Base-by-base conservation (phyloP, 2,113 vertebrate species). In the Cryptotis parvus region DNA sequence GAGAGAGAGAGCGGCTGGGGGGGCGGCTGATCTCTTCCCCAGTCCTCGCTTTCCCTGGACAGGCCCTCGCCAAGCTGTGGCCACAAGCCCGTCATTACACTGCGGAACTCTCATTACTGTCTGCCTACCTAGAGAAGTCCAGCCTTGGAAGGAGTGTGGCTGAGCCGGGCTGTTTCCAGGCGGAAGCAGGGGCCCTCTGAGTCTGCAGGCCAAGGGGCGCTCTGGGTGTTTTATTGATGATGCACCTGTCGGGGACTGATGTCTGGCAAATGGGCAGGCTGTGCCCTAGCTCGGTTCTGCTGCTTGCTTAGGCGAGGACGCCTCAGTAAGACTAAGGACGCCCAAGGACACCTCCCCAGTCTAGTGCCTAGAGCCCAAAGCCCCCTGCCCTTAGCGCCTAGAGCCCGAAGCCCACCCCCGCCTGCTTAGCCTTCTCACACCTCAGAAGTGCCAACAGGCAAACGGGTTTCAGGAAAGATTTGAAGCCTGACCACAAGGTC, bases 131-230 rank as follows among this genome's bases (percentile, higher is more conserved):
- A 93, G 94, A 94, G 96, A 12, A 94, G 90, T 31, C 29, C 92
- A 91, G 91, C 72, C 95, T 90, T 95, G 39, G 69, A 88, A 82
- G 93, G 80, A 78, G 33, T 81, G 20, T 18, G 55, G 22, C 63
- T 91, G 94, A 93, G 95, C 95, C 93, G 80, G 93, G 96, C 95
- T 96, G 96, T 96, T 97, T 94, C 96, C 87, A 83, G 78, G 73
- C 69, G 91, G 76, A 96, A 93, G 77, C 29, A 35, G 96, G 91
- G 27, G 74, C 9, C 1, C 85, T 75, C 89, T 74, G 93, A 20
- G 87, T 84, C 92, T 83, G 87, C 20, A 24, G 92, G n/a, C n/a
- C n/a, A 14, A 63, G 11, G 85, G 93, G 91, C 82, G 95, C 94
- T 69, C 95, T 95, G 92, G 95, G 88, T 78, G n/a, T n/a, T 95